Percentiles rank a stretch among this genome's conserved stretches.
Conservation (phyloP, 2,797 vertebrate species). For the Megalops cyprinoides region DNA sequence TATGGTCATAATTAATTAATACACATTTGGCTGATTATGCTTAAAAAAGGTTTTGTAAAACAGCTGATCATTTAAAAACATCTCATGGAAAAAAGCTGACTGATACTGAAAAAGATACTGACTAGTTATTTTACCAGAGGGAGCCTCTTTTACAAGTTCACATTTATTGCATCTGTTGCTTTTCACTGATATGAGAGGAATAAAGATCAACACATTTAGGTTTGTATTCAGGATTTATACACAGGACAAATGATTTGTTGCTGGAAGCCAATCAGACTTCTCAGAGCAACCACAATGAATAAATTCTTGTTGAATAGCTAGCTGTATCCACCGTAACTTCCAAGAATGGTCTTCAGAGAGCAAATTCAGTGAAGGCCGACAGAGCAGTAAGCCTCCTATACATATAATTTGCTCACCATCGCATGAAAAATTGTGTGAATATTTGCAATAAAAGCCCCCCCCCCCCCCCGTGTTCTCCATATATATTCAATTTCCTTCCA, state of each 20-base stretch:
- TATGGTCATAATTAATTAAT: not conserved
- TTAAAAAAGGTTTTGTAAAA: not conserved
- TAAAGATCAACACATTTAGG: not conserved
- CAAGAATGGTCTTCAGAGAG: not conserved
- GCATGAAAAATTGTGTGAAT: not conserved
- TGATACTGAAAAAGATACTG: no score
- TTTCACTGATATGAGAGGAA: not conserved
- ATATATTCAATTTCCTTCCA: not conserved
- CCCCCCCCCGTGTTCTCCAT: not conserved
- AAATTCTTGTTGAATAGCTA: not conserved
- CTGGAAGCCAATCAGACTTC: slow-evolving; percentile 19
- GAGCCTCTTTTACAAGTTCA: not conserved
- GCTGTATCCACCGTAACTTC: not conserved
- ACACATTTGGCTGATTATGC: no score
- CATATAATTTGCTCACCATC: not conserved
- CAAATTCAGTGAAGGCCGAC: not conserved
- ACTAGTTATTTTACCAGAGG: no score
- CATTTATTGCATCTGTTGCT: not conserved
- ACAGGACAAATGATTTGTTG: slow-evolving; percentile 8
- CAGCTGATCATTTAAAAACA: not conserved
- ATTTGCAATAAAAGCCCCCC: not conserved
- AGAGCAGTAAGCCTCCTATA: not conserved
- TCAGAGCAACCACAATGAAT: slow-evolving; percentile 8
- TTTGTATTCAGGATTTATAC: not conserved
- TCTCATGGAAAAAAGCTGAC: no score